These are phyloP conservation scores for Psammodynastes pulverulentus DNA, from an alignment of 2,113 vertebrate species.

Conservation along the genomic window DNA sequence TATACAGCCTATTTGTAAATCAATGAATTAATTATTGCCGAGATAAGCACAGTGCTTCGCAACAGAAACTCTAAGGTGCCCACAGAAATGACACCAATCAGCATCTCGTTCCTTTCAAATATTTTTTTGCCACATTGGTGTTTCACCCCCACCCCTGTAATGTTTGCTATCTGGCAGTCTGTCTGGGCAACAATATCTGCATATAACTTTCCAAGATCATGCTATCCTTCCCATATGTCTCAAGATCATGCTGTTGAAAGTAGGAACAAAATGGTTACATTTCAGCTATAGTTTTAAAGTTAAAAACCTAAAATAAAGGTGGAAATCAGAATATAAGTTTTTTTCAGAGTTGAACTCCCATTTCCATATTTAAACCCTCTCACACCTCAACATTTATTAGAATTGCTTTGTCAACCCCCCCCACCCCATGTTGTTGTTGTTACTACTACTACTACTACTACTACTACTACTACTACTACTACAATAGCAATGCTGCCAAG, in stretches of 20 bases:
- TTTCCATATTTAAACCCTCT: not conserved
- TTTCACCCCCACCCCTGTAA: too few relatives aligned
- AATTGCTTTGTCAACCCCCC: not conserved
- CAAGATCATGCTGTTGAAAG: not conserved
- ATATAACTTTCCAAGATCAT: not conserved
- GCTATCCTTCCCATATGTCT: not conserved
- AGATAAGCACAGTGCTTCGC: constrained; percentile 20
- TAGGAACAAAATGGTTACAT: not conserved
- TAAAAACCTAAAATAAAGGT: not conserved
- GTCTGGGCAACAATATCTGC: not conserved
- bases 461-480: too few relatives aligned
- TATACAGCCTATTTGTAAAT: constrained; percentile 42
- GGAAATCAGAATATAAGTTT: not conserved
- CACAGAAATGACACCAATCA: constrained; percentile 21
- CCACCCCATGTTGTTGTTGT: too few relatives aligned
- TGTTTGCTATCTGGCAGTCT: not conserved
- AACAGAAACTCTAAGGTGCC: constrained; percentile 1
- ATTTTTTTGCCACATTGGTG: not conserved
- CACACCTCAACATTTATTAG: not conserved
- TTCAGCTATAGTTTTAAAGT: not conserved
- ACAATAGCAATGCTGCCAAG: not conserved
- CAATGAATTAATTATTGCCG: constrained; percentile 40
- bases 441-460: too few relatives aligned
- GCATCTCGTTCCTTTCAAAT: not conserved
- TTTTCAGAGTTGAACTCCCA: not conserved